Base-by-base conservation (phyloP, 2,797 vertebrate genomes). In the Psittacula echo region DNA sequence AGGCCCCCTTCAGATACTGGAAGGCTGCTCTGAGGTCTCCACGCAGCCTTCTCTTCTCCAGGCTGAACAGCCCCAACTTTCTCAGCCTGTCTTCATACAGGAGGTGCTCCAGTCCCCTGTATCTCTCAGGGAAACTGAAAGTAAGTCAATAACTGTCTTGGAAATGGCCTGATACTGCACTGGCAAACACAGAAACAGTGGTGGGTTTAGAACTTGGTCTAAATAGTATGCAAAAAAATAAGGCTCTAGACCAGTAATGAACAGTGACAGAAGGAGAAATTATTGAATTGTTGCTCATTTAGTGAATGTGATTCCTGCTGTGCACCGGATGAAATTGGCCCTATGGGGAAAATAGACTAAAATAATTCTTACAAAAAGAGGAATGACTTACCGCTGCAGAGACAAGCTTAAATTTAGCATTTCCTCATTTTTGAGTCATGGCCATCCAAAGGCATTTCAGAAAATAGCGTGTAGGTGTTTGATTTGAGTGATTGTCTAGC, bases 261-360 rank as follows among this genome's bases (percentile, higher is more conserved):
- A 85, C 83, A 94, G 75, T 89, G 92, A 94, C 90, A 93, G 92
- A 95, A 83, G 68, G 89, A 95, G 62, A 92, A 95, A 93, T 93
- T 95, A 95, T 87, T 95, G 92, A 93, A 89, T 93, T 1, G 11
- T 80, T 93, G 93, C 75, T 94, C 87, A 85, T 94, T 94, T 95
- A 95, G 81, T 83, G 86, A 94, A 77, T 0, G 7, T 61, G 81
- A 74, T 89, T 89, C 84, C 86, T 95, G 67, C 88, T 90, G 88
- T 85, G 84, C 80, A 29, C 11, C 71, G 90, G 84, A 85, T 93
- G 61, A 87, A 94, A 95, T 89, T 87, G 61, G 67, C 23, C 92
- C 88, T 89, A 41, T 83, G 89, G 84, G 92, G 48, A 87, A 96
- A 96, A 93, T 80, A 85, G 71, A 65, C 78, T 71, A 61, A 48